Conservation (phyloP, 2,888 invertebrate species). For the Magallana nippona region DNA sequence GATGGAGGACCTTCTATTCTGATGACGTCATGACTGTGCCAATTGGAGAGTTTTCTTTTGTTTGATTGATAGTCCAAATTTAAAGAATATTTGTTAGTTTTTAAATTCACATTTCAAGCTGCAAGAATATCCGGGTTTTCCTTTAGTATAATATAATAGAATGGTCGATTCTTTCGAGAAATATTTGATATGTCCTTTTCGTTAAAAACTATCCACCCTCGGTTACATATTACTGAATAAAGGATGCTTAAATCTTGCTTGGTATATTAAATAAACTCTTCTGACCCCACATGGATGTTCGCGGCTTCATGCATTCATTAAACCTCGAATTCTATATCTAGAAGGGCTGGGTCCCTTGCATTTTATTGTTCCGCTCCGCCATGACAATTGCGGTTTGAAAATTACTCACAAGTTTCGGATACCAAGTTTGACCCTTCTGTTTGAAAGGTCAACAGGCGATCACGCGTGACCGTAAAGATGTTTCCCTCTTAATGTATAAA, state of each 20-base stretch:
- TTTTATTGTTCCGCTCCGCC: background rate
- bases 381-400: constrained; percentile 14
- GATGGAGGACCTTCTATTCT: background rate
- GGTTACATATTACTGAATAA: too few relatives aligned
- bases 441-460: constrained; percentile 13
- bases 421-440: background rate
- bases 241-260: background rate
- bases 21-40: constrained; percentile 23
- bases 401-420: constrained; percentile 14
- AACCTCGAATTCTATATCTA: background rate
- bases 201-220: too few relatives aligned
- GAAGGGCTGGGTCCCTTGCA: background rate
- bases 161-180: too few relatives aligned
- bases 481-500: background rate
- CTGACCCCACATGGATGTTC: background rate
- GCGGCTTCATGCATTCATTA: background rate
- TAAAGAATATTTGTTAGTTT: background rate
- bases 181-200: too few relatives aligned
- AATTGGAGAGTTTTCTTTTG: background rate
- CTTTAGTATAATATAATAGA: too few relatives aligned
- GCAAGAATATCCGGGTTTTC: too few relatives aligned
- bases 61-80: background rate
- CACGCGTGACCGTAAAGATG: background rate
- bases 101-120: too few relatives aligned
- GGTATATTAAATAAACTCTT: background rate